Percentiles rank a stretch among this genome's conserved stretches.
phyloP scores from a whole-genome alignment of 2,888 invertebrate species.

The Taphrorychus bicolor region DNA sequence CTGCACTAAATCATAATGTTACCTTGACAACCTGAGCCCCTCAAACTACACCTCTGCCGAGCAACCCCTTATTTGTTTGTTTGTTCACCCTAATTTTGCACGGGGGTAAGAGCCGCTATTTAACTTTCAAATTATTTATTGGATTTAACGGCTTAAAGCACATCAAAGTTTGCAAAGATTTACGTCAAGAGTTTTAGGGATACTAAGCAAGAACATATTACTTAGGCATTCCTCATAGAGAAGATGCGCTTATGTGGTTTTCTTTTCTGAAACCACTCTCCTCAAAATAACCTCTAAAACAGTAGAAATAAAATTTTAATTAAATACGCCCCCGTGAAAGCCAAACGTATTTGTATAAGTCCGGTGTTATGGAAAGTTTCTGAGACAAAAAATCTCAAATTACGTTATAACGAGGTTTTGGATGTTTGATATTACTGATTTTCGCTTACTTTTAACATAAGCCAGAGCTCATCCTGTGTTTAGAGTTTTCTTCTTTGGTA shows the following conservation, averaged over 20 bases:
- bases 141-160: slow-evolving; percentile 8
- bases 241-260: neutral
- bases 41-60: slow-evolving; percentile 21
- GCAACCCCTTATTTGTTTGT: slow-evolving; percentile 34
- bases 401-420: neutral
- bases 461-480: too few species aligned
- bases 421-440: neutral
- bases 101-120: slow-evolving; percentile 14
- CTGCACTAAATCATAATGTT: slow-evolving; percentile 38
- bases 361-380: neutral
- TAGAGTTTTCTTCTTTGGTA: too few species aligned
- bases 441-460: too few species aligned
- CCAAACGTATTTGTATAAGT: neutral
- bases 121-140: slow-evolving; percentile 21
- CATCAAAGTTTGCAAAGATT: slow-evolving; percentile 5
- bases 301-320: neutral
- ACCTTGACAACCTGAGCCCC: slow-evolving; percentile 28
- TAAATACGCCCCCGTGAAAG: neutral
- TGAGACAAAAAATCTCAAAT: neutral
- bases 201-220: neutral
- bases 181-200: neutral
- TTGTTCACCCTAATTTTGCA: slow-evolving; percentile 36
- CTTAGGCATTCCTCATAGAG: neutral
- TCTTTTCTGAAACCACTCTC: neutral
- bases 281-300: neutral